These are phyloP conservation scores for Desmodus rotundus DNA, from an alignment of 2,113 vertebrate genomes.

Conservation along the genomic window DNA sequence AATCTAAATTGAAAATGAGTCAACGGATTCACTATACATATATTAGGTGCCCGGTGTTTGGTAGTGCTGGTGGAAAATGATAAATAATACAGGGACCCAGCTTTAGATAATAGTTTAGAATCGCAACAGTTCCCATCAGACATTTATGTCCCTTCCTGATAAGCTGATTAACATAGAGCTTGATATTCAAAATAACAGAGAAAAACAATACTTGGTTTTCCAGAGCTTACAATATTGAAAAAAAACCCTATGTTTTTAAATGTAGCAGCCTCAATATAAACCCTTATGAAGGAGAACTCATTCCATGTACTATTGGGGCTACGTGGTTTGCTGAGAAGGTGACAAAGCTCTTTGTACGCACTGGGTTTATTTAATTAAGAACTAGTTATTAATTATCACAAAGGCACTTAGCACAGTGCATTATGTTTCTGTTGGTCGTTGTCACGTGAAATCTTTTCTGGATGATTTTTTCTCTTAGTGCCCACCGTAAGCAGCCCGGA, in stretches of 20 bases:
- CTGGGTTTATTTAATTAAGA: slow-evolving; percentile 1
- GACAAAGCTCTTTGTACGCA: not conserved
- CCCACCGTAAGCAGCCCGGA: not conserved
- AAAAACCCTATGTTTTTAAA: not conserved
- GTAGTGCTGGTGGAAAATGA: not conserved
- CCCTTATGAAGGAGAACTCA: not conserved
- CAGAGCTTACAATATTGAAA: not conserved
- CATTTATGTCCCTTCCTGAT: not conserved
- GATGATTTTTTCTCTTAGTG: not conserved
- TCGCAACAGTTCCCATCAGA: not conserved
- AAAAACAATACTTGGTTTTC: not conserved
- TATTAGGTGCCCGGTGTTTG: not conserved
- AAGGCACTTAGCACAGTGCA: not conserved
- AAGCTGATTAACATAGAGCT: not conserved
- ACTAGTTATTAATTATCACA: not conserved
- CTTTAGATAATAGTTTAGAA: not conserved
- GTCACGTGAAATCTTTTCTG: not conserved
- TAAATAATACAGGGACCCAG: not conserved
- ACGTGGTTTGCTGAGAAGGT: not conserved
- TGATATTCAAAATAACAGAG: not conserved
- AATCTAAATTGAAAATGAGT: not conserved
- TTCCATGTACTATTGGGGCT: not conserved
- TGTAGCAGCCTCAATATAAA: not conserved
- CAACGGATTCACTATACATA: not conserved
- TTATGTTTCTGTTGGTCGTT: not conserved